Evolutionary conservation across 2,888 invertebrate species (phyloP), one percentile per base, ranked within the genome.

Genomic region (Hyposoter didymator): DNA sequence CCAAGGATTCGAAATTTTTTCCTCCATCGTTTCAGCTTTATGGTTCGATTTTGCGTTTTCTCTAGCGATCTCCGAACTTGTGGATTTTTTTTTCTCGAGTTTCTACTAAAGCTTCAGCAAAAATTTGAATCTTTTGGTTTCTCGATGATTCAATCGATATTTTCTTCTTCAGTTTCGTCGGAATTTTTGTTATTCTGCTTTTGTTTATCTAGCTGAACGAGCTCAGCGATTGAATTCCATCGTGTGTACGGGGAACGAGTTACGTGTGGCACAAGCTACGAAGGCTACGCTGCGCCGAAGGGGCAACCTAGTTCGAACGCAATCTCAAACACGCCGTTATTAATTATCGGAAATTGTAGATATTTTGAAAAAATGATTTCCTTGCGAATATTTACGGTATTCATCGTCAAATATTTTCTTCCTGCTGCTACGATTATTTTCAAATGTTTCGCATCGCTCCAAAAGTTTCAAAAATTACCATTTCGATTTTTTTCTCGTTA

Each of bases 201-300:
- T 28, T 49, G 45, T 49, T 70, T 70, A 17, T 32, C 45, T 49
- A 3, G 28, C 12, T 59, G 28, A 19, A 22, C 73, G 55, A 43
- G 22, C 59, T 55, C 32, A 43, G 43, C 73, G 73, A 73, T 73
- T 39, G 59, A 59, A 59, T 73, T 73, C 55, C 55, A 73, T 55
- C 73, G 52, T n/a, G 52, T 45, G 22, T 43, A 43, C 67, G 22
- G 22, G 22, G 14, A 67, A 43, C 39, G 43, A 43, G 17, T 72
- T 49, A 73, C 72, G 55, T 73, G 72, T 22, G 28, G 28, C 28
- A 59, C 28, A 14, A 28, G 28, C 12, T 28, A 28, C 28, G 59
- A 28, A 59, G 59, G 28, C 28, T 59, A 14, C 14, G 22, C 10
- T 12, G 55, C 22, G 28, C 59, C 14, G 55, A 59, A 59, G 59